A percentile compares a stretch with the other conserved stretches of the same genome.
phyloP scores from a whole-genome alignment of 2,113 vertebrate genomes.

The Syrrhaptes paradoxus region DNA sequence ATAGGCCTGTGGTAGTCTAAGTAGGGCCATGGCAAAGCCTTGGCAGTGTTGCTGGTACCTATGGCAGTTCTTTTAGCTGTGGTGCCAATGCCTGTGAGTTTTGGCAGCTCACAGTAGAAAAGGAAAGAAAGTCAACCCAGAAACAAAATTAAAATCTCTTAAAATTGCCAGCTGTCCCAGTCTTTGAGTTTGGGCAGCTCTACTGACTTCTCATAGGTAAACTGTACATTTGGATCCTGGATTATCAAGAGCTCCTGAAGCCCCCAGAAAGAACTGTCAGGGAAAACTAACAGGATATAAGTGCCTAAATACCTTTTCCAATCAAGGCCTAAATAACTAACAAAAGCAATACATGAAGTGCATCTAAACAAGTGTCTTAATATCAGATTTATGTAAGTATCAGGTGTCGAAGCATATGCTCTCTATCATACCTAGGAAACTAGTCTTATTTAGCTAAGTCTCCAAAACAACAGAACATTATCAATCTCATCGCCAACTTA shows the following conservation, averaged over 20 bases:
- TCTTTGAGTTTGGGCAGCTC: neutral
- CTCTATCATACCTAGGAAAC: neutral
- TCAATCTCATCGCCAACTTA: neutral
- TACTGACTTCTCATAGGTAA: neutral
- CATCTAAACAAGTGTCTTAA: neutral
- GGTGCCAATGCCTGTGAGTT: neutral
- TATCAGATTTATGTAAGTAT: neutral
- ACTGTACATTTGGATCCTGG: neutral
- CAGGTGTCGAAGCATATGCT: neutral
- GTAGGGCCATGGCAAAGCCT: neutral
- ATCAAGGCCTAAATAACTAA: neutral
- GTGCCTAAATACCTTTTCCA: neutral
- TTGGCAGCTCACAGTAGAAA: neutral
- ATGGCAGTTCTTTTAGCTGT: neutral
- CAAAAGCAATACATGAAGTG: neutral
- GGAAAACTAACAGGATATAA: neutral
- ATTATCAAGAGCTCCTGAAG: neutral
- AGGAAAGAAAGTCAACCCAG: neutral
- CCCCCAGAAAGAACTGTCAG: neutral
- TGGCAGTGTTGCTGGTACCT: neutral
- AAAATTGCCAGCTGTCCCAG: neutral
- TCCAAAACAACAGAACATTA: neutral
- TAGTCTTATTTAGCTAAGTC: neutral
- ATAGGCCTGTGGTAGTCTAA: neutral
- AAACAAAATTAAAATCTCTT: neutral